Evolutionary conservation across 2,113 vertebrate species (phyloP).

Genomic region (Actinemys pallida): DNA sequence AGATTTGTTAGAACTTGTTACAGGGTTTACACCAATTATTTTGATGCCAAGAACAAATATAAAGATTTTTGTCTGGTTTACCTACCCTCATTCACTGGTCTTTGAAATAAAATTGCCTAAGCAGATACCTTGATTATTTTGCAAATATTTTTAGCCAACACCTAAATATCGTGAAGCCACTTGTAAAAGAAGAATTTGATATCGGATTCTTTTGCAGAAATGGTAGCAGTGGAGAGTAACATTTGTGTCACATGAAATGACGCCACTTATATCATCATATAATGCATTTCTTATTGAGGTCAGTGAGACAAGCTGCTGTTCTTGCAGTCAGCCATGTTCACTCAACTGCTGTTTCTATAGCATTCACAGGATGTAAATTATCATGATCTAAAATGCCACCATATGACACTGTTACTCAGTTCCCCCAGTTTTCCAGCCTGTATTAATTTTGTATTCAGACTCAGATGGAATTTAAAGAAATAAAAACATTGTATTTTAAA

Average conservation of each 20-base stretch:
- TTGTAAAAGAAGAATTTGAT: not conserved
- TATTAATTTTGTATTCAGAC: not conserved
- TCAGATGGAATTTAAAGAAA: not conserved
- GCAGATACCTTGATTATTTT: rapidly evolving
- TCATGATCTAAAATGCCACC: not conserved
- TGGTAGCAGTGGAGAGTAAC: not conserved
- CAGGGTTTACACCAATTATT: not conserved
- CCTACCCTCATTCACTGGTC: not conserved
- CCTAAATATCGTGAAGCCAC: not conserved
- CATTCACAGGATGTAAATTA: not conserved
- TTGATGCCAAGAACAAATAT: not conserved
- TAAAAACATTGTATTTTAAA: not conserved
- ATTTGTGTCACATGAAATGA: not conserved
- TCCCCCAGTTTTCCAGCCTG: not conserved
- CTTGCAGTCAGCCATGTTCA: not conserved
- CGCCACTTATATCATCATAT: not conserved
- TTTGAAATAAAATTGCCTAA: not conserved
- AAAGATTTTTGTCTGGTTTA: not conserved
- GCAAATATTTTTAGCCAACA: not conserved
- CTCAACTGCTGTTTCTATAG: not conserved
- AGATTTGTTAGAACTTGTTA: not conserved
- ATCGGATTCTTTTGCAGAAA: not conserved
- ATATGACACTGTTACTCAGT: not conserved
- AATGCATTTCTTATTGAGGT: not conserved
- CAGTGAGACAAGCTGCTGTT: not conserved